A percentile compares a stretch with the other conserved stretches of the same genome.
Evolutionary conservation across 1,140 invertebrate genomes (phyloP).

Genomic region (Scaptomyza graminum): DNA sequence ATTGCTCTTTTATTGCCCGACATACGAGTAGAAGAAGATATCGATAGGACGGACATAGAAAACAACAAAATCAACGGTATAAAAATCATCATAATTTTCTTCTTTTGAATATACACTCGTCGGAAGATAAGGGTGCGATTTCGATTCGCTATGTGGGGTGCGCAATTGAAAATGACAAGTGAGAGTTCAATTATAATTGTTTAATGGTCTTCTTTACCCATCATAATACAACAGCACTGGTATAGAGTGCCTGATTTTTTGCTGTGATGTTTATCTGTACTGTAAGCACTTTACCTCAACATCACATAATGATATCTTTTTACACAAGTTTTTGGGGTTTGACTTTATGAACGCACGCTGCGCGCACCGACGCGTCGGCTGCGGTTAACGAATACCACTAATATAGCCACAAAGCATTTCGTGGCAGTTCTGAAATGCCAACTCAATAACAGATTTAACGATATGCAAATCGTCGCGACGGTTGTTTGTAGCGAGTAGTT

Average conservation of each 20-base stretch:
- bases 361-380: constrained; percentile 18
- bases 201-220: constrained; percentile 15
- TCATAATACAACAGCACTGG: constrained; percentile 10
- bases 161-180: constrained; percentile 59
- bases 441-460: neutral
- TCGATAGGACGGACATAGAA: too few relatives aligned
- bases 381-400: constrained; percentile 31
- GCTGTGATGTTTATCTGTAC: neutral
- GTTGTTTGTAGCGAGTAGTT: neutral
- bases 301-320: constrained; percentile 43
- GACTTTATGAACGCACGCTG: constrained; percentile 19
- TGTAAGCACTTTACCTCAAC: constrained; percentile 3
- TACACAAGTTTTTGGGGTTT: constrained; percentile 24
- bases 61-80: too few relatives aligned
- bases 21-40: constrained; percentile 2
- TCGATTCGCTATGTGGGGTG: constrained; percentile 27
- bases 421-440: constrained; percentile 1
- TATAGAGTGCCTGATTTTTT: neutral
- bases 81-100: too few relatives aligned
- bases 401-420: constrained; percentile 36
- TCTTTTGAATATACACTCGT: constrained; percentile 9
- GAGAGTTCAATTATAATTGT: constrained; percentile 22
- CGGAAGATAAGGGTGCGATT: constrained; percentile 1
- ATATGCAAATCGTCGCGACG: constrained; percentile 43
- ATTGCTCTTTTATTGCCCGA: constrained; percentile 41